A percentile compares a stretch with the other conserved stretches of the same genome.
phyloP scores from a whole-genome alignment of 37 sponge, comb jelly and placozoan species.

The Chondrosia reniformis region DNA sequence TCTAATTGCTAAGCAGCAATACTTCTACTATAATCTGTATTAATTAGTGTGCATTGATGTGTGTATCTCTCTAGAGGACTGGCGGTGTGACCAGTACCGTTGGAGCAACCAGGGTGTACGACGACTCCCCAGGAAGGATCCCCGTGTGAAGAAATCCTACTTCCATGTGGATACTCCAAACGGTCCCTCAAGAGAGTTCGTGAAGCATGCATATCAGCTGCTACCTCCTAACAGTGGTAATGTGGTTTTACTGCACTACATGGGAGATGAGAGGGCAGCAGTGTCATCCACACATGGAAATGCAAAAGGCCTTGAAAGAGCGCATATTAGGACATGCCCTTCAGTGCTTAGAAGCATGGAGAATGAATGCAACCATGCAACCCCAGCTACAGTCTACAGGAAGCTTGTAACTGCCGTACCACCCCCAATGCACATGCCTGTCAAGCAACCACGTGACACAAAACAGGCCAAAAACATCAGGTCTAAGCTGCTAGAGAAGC shows the following conservation, averaged over 20 bases:
- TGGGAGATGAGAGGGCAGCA: constrained; percentile 43
- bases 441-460: constrained; percentile 21
- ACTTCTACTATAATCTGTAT: constrained; percentile 5
- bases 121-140: constrained; percentile 45
- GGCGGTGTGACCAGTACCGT: constrained; percentile 35
- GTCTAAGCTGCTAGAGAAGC: neutral
- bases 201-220: constrained; percentile 42
- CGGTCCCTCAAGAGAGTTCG: constrained; percentile 35
- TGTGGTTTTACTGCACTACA: constrained; percentile 36
- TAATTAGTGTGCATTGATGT: neutral
- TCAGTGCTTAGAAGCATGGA: constrained; percentile 26
- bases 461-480: constrained; percentile 37
- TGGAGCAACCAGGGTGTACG: constrained; percentile 33
- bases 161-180: constrained; percentile 36
- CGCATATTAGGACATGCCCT: constrained; percentile 22
- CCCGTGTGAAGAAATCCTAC: constrained; percentile 36
- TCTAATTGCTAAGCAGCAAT: neutral
- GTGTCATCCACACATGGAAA: constrained; percentile 32
- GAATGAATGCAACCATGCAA: constrained; percentile 14
- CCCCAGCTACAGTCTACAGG: constrained; percentile 23
- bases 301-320: neutral
- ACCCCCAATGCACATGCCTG: constrained; percentile 15
- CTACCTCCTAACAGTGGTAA: constrained; percentile 12
- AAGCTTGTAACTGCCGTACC: neutral
- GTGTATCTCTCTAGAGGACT: constrained; percentile 21